These are phyloP conservation scores for Diabrotica balteata DNA, from an alignment of 2,888 invertebrate genomes.

Conservation along the genomic window DNA sequence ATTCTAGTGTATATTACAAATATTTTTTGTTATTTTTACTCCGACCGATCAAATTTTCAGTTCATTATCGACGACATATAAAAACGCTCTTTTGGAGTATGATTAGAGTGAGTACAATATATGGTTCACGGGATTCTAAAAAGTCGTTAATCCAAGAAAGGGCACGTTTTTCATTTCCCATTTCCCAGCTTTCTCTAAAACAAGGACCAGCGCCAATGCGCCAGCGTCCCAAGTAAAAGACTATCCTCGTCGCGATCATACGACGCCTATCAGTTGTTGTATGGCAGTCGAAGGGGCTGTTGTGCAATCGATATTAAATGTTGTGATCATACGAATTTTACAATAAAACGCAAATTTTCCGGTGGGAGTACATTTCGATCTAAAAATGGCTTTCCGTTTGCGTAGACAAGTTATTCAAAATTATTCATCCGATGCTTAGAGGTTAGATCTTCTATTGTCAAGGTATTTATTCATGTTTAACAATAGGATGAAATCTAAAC, in stretches of 20 bases:
- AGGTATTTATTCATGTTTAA: conserved; percentile 13
- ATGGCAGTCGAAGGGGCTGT: background rate
- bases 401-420: background rate
- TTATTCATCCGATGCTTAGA: conserved; percentile 7
- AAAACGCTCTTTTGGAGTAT: too few relatives aligned
- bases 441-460: conserved; percentile 3
- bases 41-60: too few relatives aligned
- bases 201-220: conserved; percentile 3
- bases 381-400: background rate
- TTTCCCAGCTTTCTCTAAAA: background rate
- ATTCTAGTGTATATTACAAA: too few relatives aligned
- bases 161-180: too few relatives aligned
- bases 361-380: background rate
- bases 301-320: background rate
- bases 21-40: too few relatives aligned
- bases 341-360: conserved; percentile 8
- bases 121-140: too few relatives aligned
- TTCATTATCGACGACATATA: too few relatives aligned
- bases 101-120: too few relatives aligned
- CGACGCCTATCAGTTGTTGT: conserved; percentile 11
- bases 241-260: conserved; percentile 6
- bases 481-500: conserved; percentile 6
- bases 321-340: conserved; percentile 4
- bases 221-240: conserved; percentile 7
- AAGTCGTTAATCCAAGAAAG: too few relatives aligned